Percentiles rank a stretch among this genome's conserved stretches.
phyloP scores from a whole-genome alignment of 2,888 invertebrate species.

The Ellobium chinense region DNA sequence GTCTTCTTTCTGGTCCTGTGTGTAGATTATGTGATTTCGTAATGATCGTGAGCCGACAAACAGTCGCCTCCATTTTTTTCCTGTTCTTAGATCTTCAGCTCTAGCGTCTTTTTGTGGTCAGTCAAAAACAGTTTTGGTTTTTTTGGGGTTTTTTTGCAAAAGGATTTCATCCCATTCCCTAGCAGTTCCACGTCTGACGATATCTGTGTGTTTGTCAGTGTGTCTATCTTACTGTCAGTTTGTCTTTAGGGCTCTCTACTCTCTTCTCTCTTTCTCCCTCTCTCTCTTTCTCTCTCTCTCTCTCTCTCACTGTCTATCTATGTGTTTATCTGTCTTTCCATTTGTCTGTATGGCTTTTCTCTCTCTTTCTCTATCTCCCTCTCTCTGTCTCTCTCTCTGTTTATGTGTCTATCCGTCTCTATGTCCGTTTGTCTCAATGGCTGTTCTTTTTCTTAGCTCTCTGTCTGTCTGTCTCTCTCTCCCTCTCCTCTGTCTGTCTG shows the following conservation, averaged over 20 bases:
- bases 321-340: not conserved
- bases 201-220: not conserved
- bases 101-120: too few relatives aligned
- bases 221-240: not conserved
- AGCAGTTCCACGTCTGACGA: not conserved
- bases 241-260: not conserved
- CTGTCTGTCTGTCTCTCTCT: constrained; percentile 5
- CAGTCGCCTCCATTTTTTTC: too few relatives aligned
- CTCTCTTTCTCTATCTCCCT: not conserved
- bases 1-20: too few relatives aligned
- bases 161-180: too few relatives aligned
- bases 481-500: constrained; percentile 4
- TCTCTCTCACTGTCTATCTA: not conserved
- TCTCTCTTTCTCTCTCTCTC: constrained; percentile 1
- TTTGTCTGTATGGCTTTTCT: constrained; percentile 1
- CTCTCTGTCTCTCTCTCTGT: not conserved
- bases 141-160: too few relatives aligned
- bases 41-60: too few relatives aligned
- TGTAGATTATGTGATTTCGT: too few relatives aligned
- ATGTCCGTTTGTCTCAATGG: not conserved
- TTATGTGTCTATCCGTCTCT: constrained; percentile 6
- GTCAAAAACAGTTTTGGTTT: too few relatives aligned
- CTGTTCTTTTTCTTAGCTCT: not conserved
- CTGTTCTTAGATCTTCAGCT: too few relatives aligned
- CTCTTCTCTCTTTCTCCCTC: not conserved